phyloP scores from a whole-genome alignment of 2,888 invertebrate species.

The Amblyteles armatorius region DNA sequence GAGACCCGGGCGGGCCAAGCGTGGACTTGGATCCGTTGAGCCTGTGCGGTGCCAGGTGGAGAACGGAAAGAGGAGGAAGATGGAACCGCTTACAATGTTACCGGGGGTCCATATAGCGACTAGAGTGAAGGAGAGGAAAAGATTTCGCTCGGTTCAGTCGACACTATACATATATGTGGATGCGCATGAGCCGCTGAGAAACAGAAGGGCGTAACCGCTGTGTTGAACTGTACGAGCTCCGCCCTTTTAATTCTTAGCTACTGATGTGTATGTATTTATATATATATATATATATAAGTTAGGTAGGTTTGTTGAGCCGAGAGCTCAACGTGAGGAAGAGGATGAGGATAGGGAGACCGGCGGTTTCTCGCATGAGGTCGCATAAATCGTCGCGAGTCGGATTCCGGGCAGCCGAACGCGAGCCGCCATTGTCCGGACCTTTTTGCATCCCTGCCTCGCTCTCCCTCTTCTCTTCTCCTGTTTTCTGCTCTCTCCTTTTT shows the following conservation, averaged over 20 bases:
- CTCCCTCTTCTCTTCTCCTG: constrained; percentile 33
- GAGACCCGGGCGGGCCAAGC: constrained; percentile 27
- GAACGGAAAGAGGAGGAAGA: constrained; percentile 51
- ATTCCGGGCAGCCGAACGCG: constrained; percentile 82
- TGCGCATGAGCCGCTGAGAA: not conserved
- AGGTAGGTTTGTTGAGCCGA: constrained; percentile 44
- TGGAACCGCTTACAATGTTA: constrained; percentile 48
- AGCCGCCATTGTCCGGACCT: constrained; percentile 82
- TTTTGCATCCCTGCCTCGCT: constrained; percentile 72
- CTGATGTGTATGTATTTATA: not conserved
- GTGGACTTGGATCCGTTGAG: constrained; percentile 56
- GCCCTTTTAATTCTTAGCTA: no score
- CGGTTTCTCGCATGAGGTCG: constrained; percentile 75
- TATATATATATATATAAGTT: constrained; percentile 31
- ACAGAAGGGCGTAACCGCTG: no score
- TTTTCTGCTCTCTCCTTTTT: constrained; percentile 43
- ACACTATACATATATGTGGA: constrained; percentile 17
- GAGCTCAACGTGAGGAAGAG: constrained; percentile 54
- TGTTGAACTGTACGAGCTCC: no score
- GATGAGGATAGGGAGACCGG: constrained; percentile 67
- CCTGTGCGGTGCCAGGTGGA: constrained; percentile 61
- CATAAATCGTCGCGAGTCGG: constrained; percentile 83
- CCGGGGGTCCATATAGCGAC: constrained; percentile 38
- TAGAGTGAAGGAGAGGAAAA: constrained; percentile 32
- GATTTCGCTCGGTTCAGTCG: constrained; percentile 2